These are phyloP conservation scores for Chamaedrilus cognettii DNA, from an alignment of 2,888 invertebrate genomes.

Conservation along the genomic window DNA sequence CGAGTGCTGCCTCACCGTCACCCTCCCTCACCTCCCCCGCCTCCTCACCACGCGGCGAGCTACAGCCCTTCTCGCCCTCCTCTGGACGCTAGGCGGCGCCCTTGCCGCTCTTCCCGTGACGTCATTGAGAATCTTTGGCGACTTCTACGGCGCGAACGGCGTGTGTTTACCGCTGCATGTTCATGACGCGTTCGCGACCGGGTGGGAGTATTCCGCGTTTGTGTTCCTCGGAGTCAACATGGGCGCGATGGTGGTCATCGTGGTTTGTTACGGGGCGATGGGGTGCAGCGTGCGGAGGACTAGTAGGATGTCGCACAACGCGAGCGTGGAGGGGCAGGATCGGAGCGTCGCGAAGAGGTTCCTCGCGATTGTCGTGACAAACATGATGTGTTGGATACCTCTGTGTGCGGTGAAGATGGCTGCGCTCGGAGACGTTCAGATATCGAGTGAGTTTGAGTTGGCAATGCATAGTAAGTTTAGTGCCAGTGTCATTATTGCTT, in stretches of 20 bases:
- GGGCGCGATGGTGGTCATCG: constrained; percentile 51
- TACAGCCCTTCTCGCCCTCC: constrained; percentile 30
- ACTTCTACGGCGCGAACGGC: constrained; percentile 67
- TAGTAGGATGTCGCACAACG: neutral
- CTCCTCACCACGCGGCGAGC: constrained; percentile 58
- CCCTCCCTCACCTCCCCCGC: constrained; percentile 22
- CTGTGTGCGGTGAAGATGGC: constrained; percentile 69
- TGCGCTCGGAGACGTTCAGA: constrained; percentile 64
- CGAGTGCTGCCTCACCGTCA: constrained; percentile 64
- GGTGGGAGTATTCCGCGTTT: constrained; percentile 74
- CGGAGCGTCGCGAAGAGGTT: constrained; percentile 69
- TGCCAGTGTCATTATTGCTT: too few relatives aligned
- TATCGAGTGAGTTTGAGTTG: too few relatives aligned
- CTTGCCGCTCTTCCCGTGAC: constrained; percentile 69
- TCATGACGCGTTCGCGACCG: constrained; percentile 68
- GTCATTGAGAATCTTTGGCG: constrained; percentile 46
- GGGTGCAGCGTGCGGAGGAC: constrained; percentile 62
- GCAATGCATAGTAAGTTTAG: too few relatives aligned
- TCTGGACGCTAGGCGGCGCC: constrained; percentile 61
- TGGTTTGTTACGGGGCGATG: constrained; percentile 66
- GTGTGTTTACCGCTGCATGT: constrained; percentile 74
- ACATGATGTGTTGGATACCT: constrained; percentile 73
- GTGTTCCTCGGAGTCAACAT: constrained; percentile 68
- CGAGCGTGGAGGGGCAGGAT: neutral
- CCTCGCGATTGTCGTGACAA: constrained; percentile 72